These are phyloP conservation scores for Gonatopus flavifemur DNA, from an alignment of 1,140 invertebrate species.

Conservation along the genomic window DNA sequence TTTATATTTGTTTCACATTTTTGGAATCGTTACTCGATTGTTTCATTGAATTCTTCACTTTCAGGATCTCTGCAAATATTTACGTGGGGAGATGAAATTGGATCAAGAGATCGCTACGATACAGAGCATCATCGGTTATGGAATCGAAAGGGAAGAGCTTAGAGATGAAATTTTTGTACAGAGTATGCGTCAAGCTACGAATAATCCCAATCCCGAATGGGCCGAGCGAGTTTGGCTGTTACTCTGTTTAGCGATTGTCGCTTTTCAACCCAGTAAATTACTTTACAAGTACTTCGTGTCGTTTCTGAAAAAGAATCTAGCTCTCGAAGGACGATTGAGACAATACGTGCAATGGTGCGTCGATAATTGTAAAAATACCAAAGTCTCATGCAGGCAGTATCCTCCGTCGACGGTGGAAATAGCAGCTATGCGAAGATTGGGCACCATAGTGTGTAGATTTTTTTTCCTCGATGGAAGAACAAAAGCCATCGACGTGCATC, in stretches of 20 bases:
- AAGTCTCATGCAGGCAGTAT: slow-evolving; percentile 77
- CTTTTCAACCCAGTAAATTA: slow-evolving; percentile 89
- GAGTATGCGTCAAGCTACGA: slow-evolving; percentile 79
- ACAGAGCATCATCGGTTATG: slow-evolving; percentile 82
- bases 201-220: slow-evolving; percentile 81
- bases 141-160: slow-evolving; percentile 85
- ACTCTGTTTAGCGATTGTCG: slow-evolving; percentile 84
- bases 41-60: slow-evolving; percentile 41
- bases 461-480: slow-evolving; percentile 94
- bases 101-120: slow-evolving; percentile 82
- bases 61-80: slow-evolving; percentile 84
- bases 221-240: slow-evolving; percentile 85
- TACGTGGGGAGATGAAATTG: slow-evolving; percentile 79
- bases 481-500: slow-evolving; percentile 93
- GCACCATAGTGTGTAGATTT: slow-evolving; percentile 91
- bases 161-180: slow-evolving; percentile 89
- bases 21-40: slow-evolving; percentile 4
- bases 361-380: slow-evolving; percentile 87
- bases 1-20: neutral
- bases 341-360: slow-evolving; percentile 94
- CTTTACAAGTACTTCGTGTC: slow-evolving; percentile 76
- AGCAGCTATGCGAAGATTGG: slow-evolving; percentile 87
- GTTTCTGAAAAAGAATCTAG: slow-evolving; percentile 74
- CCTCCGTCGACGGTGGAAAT: slow-evolving; percentile 93
- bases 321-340: slow-evolving; percentile 69